phyloP scores from a whole-genome alignment of 2,113 vertebrate genomes.

The Scomber japonicus region DNA sequence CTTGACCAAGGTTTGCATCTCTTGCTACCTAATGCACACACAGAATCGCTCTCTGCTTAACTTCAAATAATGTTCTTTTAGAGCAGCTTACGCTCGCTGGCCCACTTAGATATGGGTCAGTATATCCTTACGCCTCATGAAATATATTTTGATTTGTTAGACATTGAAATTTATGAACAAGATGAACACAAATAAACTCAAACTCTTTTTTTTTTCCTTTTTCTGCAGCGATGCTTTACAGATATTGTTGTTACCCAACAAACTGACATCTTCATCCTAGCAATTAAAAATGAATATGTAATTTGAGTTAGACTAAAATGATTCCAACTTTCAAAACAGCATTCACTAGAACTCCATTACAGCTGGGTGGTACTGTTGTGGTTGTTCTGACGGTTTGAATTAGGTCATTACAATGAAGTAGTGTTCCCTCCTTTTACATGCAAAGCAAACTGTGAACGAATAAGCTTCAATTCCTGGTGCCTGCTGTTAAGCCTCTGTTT shows the following conservation, averaged over 20 bases:
- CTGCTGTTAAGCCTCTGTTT: neutral
- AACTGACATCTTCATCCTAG: neutral
- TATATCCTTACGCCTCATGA: conserved; percentile 19
- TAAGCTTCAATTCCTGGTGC: neutral
- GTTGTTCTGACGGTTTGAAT: neutral
- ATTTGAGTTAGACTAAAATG: neutral
- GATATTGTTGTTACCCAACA: neutral
- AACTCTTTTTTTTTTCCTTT: too few relatives aligned
- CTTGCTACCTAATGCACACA: conserved; percentile 18
- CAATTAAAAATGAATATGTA: neutral
- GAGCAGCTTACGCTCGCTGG: conserved; percentile 23
- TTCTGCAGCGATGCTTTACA: neutral
- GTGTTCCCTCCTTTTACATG: neutral
- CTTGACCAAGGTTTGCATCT: conserved; percentile 21
- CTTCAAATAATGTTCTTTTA: conserved; percentile 41
- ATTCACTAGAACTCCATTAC: neutral
- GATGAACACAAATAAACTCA: neutral
- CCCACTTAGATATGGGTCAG: conserved; percentile 40
- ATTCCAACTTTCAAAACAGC: neutral
- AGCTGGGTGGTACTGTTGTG: neutral
- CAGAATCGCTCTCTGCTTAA: conserved; percentile 35
- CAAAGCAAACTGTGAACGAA: neutral
- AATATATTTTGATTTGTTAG: conserved; percentile 9
- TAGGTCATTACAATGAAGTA: neutral
- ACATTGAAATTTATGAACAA: neutral